Evolutionary conservation across 2,113 vertebrate genomes (phyloP).

Genomic region (Condylura cristata): DNA sequence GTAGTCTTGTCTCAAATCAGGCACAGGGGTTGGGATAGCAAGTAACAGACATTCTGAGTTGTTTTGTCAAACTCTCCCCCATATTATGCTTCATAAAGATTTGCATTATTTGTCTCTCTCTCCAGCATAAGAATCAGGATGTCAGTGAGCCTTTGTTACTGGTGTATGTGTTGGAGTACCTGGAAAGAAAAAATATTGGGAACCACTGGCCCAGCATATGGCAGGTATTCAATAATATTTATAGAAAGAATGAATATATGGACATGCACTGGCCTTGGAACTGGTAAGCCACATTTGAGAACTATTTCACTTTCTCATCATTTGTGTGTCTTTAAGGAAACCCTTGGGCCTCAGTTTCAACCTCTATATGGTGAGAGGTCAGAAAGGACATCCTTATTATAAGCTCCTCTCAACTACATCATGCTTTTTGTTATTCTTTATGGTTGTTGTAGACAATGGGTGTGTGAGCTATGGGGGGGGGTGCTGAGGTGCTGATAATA

Average conservation of each 20-base stretch:
- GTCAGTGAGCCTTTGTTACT: neutral
- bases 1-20: conserved; percentile 6
- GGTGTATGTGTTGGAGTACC: neutral
- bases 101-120: neutral
- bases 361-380: neutral
- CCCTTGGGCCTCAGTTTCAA: neutral
- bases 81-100: neutral
- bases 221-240: neutral
- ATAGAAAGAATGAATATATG: neutral
- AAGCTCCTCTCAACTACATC: neutral
- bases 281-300: neutral
- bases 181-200: neutral
- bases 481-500: neutral
- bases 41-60: neutral
- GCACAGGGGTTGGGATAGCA: neutral
- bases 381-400: neutral
- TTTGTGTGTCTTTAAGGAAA: neutral
- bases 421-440: neutral
- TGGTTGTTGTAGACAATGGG: neutral
- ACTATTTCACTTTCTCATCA: neutral
- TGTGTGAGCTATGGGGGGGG: neutral
- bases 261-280: neutral
- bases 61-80: neutral
- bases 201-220: neutral
- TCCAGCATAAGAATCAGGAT: neutral